Evolutionary conservation across 2,888 invertebrate genomes (phyloP).

Genomic region (Campoplex nolae): DNA sequence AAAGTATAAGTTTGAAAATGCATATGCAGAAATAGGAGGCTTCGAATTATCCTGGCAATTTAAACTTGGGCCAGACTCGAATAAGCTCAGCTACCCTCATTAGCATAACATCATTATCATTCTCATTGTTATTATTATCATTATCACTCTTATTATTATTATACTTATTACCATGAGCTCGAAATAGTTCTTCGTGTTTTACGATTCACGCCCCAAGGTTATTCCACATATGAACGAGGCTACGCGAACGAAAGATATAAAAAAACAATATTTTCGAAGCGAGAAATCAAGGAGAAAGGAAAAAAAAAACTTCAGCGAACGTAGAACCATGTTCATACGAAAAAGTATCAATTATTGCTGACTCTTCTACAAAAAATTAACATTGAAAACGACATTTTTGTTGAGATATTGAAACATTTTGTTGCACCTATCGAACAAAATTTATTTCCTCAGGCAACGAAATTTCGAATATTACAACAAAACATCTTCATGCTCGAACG

Average conservation of each 20-base stretch:
- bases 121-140: slow-evolving; percentile 34
- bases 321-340: no score
- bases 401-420: no score
- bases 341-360: no score
- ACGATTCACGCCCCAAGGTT: slow-evolving; percentile 21
- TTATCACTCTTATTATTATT: slow-evolving; percentile 12
- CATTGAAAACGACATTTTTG: background rate
- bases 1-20: background rate
- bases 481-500: no score
- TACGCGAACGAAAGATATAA: background rate
- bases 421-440: no score
- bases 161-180: slow-evolving; percentile 25
- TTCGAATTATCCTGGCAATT: slow-evolving; percentile 27
- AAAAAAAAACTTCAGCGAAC: background rate
- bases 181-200: slow-evolving; percentile 41
- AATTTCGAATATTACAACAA: no score
- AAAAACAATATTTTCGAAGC: background rate
- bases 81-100: slow-evolving; percentile 50
- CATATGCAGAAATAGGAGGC: slow-evolving; percentile 15
- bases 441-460: no score
- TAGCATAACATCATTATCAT: slow-evolving; percentile 56
- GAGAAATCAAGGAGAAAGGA: background rate
- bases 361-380: no score
- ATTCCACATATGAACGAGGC: slow-evolving; percentile 6
- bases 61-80: slow-evolving; percentile 36